Conservation (phyloP, 2,797 vertebrate genomes). For the Pyrocephalus nanus region DNA sequence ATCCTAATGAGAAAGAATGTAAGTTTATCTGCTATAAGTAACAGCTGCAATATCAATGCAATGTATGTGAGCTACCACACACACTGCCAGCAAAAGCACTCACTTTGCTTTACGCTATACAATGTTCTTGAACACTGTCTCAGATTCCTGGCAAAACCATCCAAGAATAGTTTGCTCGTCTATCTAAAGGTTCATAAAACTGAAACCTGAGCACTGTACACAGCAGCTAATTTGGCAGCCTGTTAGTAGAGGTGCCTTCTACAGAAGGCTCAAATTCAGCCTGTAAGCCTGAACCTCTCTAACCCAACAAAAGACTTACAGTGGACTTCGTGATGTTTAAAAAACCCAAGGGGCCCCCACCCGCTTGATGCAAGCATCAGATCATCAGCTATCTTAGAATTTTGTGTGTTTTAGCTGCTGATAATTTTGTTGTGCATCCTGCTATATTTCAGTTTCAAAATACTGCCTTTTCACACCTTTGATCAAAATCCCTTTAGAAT, state of each 20-base stretch:
- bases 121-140: not conserved
- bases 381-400: not conserved
- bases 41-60: not conserved
- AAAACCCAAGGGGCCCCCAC: not conserved
- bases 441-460: not conserved
- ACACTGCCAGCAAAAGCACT: not conserved
- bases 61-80: not conserved
- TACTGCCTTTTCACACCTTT: not conserved
- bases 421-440: not conserved
- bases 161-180: not conserved
- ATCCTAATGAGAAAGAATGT: constrained; percentile 78
- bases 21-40: not conserved
- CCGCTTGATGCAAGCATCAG: not conserved
- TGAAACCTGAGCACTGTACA: not conserved
- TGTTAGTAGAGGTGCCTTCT: not conserved
- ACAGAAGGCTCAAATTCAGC: not conserved
- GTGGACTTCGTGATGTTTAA: not conserved
- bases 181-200: not conserved
- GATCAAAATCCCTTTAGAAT: constrained; percentile 1
- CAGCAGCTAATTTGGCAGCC: not conserved
- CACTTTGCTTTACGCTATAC: not conserved
- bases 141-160: not conserved
- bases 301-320: not conserved
- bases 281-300: not conserved
- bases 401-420: not conserved